Conservation (phyloP, 2,113 vertebrate genomes). For the Axis porcinus region DNA sequence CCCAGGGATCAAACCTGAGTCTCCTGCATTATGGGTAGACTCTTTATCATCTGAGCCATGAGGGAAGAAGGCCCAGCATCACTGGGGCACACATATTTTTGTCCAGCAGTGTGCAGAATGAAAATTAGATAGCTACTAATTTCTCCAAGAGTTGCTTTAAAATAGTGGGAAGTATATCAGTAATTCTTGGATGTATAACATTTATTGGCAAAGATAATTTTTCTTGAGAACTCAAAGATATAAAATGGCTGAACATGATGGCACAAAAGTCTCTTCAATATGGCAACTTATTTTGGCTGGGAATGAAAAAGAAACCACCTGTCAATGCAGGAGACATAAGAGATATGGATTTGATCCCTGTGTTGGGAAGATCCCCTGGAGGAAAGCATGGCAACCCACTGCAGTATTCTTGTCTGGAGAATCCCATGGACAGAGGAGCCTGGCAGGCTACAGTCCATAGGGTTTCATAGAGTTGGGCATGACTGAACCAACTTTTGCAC, state of each 20-base stretch:
- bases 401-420: not conserved
- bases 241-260: not conserved
- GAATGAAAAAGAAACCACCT: not conserved
- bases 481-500: not conserved
- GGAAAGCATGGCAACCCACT: too few relatives aligned
- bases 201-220: not conserved
- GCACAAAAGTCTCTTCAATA: not conserved
- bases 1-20: not conserved
- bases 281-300: not conserved
- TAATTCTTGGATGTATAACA: not conserved
- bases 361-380: not conserved
- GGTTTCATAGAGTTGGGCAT: not conserved
- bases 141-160: constrained; percentile 5
- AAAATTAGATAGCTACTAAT: not conserved
- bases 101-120: not conserved
- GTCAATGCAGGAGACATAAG: not conserved
- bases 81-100: not conserved
- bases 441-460: not conserved
- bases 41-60: not conserved
- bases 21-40: not conserved
- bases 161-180: not conserved
- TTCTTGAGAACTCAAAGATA: not conserved
- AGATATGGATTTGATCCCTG: not conserved
- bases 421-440: not conserved
- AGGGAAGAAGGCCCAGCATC: not conserved